Conservation (phyloP, 2,797 vertebrate species). For the Platyrinchus mystaceus region DNA sequence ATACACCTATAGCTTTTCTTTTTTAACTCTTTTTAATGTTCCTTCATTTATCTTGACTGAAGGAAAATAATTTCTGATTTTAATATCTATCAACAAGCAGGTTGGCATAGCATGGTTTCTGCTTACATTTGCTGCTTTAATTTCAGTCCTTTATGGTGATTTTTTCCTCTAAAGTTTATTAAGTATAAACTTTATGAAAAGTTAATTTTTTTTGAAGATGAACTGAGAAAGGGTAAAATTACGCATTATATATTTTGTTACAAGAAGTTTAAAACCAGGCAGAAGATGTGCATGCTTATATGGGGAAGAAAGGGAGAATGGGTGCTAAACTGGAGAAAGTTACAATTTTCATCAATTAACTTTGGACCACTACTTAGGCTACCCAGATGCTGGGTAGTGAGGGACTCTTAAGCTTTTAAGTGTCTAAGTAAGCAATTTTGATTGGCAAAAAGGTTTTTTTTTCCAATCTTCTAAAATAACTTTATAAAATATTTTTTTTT, state of each 20-base stretch:
- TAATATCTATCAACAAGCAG: background rate
- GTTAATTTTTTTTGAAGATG: background rate
- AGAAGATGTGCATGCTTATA: background rate
- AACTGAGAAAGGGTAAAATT: background rate
- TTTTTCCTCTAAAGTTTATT: background rate
- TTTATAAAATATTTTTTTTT: background rate
- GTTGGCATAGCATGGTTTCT: background rate
- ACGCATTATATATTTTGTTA: background rate
- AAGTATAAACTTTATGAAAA: background rate
- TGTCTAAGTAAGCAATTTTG: background rate
- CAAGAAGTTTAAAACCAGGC: background rate
- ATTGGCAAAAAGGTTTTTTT: background rate
- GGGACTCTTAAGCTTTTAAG: background rate
- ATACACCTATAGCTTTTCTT: background rate
- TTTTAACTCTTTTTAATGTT: background rate
- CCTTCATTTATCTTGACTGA: background rate
- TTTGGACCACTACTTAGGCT: background rate
- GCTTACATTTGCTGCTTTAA: background rate
- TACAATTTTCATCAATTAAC: background rate
- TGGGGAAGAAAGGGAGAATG: background rate
- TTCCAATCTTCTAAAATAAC: background rate
- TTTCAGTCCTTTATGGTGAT: background rate
- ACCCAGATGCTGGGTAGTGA: background rate
- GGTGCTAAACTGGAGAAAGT: background rate
- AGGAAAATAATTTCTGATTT: background rate